Evolutionary conservation across 2,797 vertebrate genomes (phyloP).

Genomic region (Staurois parvus): DNA sequence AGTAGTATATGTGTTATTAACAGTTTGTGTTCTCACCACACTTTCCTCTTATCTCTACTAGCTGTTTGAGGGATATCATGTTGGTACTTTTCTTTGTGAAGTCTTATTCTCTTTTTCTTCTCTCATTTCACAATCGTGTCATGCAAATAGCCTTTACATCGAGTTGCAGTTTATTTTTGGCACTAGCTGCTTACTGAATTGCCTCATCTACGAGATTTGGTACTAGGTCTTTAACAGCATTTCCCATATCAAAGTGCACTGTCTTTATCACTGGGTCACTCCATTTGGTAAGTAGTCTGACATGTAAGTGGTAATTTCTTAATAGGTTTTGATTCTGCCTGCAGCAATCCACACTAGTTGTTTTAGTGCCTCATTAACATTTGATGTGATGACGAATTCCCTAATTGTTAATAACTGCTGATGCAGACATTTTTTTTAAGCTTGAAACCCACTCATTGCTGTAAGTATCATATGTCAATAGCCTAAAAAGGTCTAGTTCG

Average conservation of each 20-base stretch:
- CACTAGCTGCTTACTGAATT: slow-evolving; percentile 36
- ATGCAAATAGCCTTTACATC: slow-evolving; percentile 8
- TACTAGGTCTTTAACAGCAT: slow-evolving; percentile 47
- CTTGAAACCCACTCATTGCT: slow-evolving; percentile 53
- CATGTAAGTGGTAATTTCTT: slow-evolving; percentile 61
- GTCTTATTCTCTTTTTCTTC: neutral
- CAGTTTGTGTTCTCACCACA: neutral
- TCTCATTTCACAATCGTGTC: neutral
- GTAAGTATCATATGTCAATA: slow-evolving; percentile 60
- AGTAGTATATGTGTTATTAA: neutral
- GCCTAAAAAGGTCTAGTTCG: slow-evolving; percentile 52
- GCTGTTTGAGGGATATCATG: neutral
- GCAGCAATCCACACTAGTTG: slow-evolving; percentile 62
- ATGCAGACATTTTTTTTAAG: slow-evolving; percentile 59
- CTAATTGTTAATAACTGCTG: slow-evolving; percentile 64
- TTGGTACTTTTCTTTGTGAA: neutral
- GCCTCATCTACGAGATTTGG: slow-evolving; percentile 28
- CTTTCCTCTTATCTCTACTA: neutral
- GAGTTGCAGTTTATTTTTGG: slow-evolving; percentile 43
- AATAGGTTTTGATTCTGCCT: slow-evolving; percentile 60
- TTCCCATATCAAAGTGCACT: slow-evolving; percentile 45
- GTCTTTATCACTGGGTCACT: slow-evolving; percentile 58
- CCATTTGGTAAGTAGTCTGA: slow-evolving; percentile 61
- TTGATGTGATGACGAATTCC: slow-evolving; percentile 63
- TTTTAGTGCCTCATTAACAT: slow-evolving; percentile 64